These are phyloP conservation scores for Protobothrops mucrosquamatus DNA, from an alignment of 2,113 vertebrate species.

Conservation along the genomic window DNA sequence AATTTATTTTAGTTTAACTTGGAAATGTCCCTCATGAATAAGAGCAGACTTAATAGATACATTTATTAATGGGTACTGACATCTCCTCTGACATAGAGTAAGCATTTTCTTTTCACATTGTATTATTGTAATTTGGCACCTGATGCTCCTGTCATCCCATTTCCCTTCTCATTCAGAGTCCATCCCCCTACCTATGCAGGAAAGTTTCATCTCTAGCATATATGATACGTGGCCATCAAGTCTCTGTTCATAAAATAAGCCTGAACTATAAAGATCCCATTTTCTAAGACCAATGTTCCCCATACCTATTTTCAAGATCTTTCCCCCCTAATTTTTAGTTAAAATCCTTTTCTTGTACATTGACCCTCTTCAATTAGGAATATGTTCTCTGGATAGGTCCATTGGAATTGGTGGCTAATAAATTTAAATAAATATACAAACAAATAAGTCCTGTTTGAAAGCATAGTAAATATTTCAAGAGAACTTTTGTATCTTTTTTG, in stretches of 20 bases:
- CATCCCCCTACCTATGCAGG: neutral
- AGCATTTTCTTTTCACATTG: constrained; percentile 69
- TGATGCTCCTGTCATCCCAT: constrained; percentile 47
- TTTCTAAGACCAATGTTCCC: neutral
- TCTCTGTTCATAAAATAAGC: neutral
- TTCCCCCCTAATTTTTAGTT: neutral
- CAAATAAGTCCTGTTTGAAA: neutral
- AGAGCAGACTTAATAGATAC: constrained; percentile 75
- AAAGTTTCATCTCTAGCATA: neutral
- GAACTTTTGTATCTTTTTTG: neutral
- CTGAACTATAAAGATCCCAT: neutral
- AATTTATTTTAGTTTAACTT: constrained; percentile 82
- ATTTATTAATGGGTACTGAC: constrained; percentile 79
- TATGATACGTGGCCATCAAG: neutral
- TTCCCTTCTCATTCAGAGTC: constrained; percentile 35
- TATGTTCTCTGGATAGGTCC: neutral
- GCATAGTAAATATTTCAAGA: neutral
- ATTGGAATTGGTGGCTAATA: neutral
- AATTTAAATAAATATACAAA: neutral
- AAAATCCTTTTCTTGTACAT: neutral
- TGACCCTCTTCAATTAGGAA: neutral
- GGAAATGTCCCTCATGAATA: constrained; percentile 76
- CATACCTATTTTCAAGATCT: neutral
- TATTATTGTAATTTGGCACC: constrained; percentile 64
- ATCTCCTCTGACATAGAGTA: constrained; percentile 70